Percentiles rank a stretch among this genome's conserved stretches.
Conservation (phyloP, 1,140 invertebrate genomes). For the Bactericera cockerelli region DNA sequence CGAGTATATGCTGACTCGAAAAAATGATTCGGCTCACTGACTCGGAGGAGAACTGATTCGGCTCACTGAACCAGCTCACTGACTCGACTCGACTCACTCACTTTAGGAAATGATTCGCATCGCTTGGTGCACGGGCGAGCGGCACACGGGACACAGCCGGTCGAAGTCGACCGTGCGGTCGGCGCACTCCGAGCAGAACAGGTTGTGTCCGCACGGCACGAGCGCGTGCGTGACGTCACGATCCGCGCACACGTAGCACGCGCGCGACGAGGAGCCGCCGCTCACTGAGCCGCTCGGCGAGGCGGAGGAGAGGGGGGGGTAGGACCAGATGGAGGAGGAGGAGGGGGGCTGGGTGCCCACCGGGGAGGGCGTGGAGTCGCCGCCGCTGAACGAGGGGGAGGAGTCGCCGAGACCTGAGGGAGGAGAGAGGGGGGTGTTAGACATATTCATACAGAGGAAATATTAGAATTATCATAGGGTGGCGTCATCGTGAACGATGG, state of each 20-base stretch:
- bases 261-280: slow-evolving; percentile 45
- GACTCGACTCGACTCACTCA: no score
- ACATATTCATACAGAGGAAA: no score
- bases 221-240: slow-evolving; percentile 74
- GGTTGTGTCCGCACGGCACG: slow-evolving; percentile 85
- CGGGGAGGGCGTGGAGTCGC: no score
- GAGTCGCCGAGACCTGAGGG: slow-evolving; percentile 51
- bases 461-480: no score
- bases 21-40: no score
- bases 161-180: slow-evolving; percentile 52
- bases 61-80: no score
- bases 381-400: no score
- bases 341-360: no score
- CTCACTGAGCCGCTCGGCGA: slow-evolving; percentile 48
- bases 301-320: slow-evolving; percentile 40
- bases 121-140: slow-evolving; percentile 62
- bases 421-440: no score
- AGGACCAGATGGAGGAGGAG: slow-evolving; percentile 55
- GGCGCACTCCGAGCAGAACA: slow-evolving; percentile 86
- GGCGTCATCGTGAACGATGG: no score
- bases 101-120: slow-evolving; percentile 48
- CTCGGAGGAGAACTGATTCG: no score
- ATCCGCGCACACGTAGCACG: slow-evolving; percentile 73
- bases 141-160: slow-evolving; percentile 68
- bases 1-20: no score